phyloP scores from a whole-genome alignment of 2,797 vertebrate species.

The Galago senegalensis region DNA sequence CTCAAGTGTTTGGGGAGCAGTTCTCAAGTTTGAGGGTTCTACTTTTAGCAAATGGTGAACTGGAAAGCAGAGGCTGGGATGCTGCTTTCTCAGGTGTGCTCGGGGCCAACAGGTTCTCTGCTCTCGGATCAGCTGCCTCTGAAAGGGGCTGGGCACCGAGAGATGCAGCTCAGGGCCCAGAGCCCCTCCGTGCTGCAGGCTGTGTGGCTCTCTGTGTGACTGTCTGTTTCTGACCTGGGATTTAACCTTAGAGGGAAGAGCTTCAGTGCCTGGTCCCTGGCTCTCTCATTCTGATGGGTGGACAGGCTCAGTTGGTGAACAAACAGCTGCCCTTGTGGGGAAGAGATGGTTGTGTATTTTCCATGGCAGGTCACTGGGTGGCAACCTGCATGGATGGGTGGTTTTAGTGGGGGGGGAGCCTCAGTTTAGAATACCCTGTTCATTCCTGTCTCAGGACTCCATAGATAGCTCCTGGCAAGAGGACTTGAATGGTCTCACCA shows the following conservation, averaged over 20 bases:
- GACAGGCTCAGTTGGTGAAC: too few species aligned
- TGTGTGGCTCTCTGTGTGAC: background rate
- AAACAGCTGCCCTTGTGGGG: background rate
- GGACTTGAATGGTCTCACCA: rapidly evolving
- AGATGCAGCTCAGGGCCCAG: rapidly evolving
- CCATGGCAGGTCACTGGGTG: background rate
- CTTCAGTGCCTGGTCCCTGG: background rate
- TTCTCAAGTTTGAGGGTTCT: background rate
- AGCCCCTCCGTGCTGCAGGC: rapidly evolving
- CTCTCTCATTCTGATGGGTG: rapidly evolving
- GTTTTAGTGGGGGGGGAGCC: too few species aligned
- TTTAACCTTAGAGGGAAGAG: background rate
- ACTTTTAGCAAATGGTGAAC: background rate
- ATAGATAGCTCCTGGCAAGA: background rate
- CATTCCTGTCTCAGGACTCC: rapidly evolving
- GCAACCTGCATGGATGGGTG: too few species aligned
- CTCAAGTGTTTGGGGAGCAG: background rate
- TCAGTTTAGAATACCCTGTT: too few species aligned
- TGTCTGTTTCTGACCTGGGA: background rate
- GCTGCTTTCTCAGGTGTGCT: rapidly evolving
- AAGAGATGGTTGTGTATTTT: rapidly evolving
- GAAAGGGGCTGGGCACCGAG: background rate
- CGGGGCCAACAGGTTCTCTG: rapidly evolving
- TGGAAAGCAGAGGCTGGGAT: rapidly evolving
- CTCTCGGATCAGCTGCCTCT: too few species aligned